phyloP scores from a whole-genome alignment of 2,113 vertebrate genomes.

The Rhineura floridana region DNA sequence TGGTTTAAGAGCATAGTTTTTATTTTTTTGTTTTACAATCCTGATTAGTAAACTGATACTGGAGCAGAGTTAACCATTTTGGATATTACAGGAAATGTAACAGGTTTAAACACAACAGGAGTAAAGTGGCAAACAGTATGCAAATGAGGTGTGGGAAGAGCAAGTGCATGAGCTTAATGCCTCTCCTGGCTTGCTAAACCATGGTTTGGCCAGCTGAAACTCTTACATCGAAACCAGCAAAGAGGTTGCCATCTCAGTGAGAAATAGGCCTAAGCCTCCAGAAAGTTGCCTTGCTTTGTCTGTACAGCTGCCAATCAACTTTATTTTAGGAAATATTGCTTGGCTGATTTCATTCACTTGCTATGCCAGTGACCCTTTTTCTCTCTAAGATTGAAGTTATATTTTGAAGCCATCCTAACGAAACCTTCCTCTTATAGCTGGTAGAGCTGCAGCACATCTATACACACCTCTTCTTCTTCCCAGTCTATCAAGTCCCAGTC shows the following conservation, averaged over 20 bases:
- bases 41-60: background rate
- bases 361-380: background rate
- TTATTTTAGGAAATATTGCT: background rate
- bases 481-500: slow-evolving; percentile 98
- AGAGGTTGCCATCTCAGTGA: background rate
- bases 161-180: background rate
- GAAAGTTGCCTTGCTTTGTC: background rate
- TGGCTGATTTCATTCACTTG: slow-evolving; percentile 37
- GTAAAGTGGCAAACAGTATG: background rate
- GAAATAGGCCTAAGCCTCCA: background rate
- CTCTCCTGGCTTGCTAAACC: background rate
- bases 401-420: background rate
- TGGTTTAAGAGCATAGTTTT: background rate
- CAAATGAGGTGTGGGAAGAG: background rate
- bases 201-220: background rate
- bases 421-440: background rate
- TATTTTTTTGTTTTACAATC: no score
- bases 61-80: background rate
- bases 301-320: background rate
- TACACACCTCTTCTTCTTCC: slow-evolving; percentile 95
- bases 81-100: background rate
- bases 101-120: background rate
- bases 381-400: background rate
- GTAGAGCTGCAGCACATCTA: background rate
- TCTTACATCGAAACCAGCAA: background rate